Base-by-base conservation (phyloP, 2,113 vertebrate species). In the Chrysemys picta region DNA sequence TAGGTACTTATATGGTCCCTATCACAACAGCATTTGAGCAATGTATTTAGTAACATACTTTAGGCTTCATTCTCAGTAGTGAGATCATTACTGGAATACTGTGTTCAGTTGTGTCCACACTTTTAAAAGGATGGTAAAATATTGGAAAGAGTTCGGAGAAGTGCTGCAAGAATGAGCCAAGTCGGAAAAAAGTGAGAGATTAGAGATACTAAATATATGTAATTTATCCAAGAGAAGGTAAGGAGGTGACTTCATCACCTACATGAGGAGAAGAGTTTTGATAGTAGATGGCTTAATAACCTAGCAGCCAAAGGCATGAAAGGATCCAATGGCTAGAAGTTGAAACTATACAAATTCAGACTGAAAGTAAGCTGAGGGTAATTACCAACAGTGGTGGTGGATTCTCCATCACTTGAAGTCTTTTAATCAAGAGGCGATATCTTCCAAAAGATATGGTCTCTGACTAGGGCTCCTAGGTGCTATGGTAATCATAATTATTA, bases 171-270 rank as follows among this genome's bases (percentile, higher is more conserved):
- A 91, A 62, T 92, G 35, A 95, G 89, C 80, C 49, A 87, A 6
- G 5, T 75, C 22, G 82, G 78, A 83, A 89, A 96, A 93, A 80
- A 92, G 88, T 54, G 86, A 88, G 35, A 89, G 75, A 82, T 79
- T 4, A 95, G 84, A 94, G 83, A 92, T 76, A 3, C 29, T 88
- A 31, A 82, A 56, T 76, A 16, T 24, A 89, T 75, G 91, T 72
- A n/a, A 75, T 88, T 85, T 93, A 59, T 22, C 59, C 54, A 85
- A 79, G 50, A 76, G 16, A 96, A 85, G 16, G 10, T 69, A 94
- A 62, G 7, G 56, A 86, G 81, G 50, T 93, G 29, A 96, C 21
- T 31, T 54, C 27, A 53, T 79, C 78, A 83, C 53, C 76, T 92
- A 47, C 89, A 76, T 35, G 10, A 69, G 16, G 31, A 69, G 47